These are phyloP conservation scores for Lycocerus yunnanus DNA, from an alignment of 2,888 invertebrate species.

Conservation along the genomic window DNA sequence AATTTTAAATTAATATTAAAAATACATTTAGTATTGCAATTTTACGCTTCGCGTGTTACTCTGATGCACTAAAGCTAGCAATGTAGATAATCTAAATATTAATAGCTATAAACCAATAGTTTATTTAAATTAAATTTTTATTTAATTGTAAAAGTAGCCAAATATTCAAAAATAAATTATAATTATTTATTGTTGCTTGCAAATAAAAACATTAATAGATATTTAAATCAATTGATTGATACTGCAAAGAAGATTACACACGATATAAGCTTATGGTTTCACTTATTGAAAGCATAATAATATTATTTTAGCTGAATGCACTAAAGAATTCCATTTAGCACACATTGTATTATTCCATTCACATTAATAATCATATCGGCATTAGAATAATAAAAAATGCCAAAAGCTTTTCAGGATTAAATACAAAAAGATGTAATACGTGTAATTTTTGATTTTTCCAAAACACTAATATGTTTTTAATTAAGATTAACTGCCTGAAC, in stretches of 20 bases:
- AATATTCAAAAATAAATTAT: neutral
- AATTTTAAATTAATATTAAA: neutral
- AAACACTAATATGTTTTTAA: no score
- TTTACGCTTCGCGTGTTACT: neutral
- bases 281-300: neutral
- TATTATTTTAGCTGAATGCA: neutral
- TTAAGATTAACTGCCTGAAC: no score
- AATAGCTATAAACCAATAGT: no score
- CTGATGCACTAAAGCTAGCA: neutral
- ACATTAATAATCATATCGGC: neutral
- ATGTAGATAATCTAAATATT: no score
- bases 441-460: no score
- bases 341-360: neutral
- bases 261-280: neutral
- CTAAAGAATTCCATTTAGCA: neutral
- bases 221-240: neutral
- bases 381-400: neutral
- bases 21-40: neutral
- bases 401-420: neutral
- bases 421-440: no score
- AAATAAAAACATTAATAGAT: no score
- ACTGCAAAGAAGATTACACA: neutral
- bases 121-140: neutral
- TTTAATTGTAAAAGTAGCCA: neutral
- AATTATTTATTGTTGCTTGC: no score